These are phyloP conservation scores for Thysanoteuthis rhombus DNA, from an alignment of 2,888 invertebrate species.

Conservation along the genomic window DNA sequence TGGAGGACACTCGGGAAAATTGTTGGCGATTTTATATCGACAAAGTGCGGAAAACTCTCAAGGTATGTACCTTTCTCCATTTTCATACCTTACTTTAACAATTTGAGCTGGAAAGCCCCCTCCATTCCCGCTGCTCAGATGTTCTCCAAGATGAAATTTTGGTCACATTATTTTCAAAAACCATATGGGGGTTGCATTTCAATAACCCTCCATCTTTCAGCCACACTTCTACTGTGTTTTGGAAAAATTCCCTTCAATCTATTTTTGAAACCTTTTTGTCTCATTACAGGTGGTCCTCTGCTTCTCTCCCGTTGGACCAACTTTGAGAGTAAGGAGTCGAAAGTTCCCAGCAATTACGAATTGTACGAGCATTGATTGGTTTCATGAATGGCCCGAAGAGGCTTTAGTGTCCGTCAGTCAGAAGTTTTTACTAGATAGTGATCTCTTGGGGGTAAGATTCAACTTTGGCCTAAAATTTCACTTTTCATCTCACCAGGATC, in stretches of 20 bases:
- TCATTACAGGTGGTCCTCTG: constrained; percentile 85
- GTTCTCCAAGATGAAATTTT: too few species aligned
- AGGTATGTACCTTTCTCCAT: constrained; percentile 53
- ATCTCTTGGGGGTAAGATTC: constrained; percentile 78
- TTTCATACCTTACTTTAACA: too few species aligned
- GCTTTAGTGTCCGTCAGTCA: constrained; percentile 92
- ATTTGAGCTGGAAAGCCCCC: too few species aligned
- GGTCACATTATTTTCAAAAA: too few species aligned
- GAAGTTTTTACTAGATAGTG: constrained; percentile 84
- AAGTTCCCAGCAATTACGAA: constrained; percentile 97
- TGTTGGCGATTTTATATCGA: constrained; percentile 99
- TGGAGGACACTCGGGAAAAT: constrained; percentile 91
- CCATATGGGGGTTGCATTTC: too few species aligned
- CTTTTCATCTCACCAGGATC: neutral
- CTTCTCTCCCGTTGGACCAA: constrained; percentile 96
- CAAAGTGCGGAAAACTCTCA: constrained; percentile 81
- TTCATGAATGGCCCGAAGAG: constrained; percentile 98
- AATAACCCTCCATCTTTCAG: too few species aligned
- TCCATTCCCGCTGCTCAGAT: neutral
- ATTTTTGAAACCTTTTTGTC: neutral
- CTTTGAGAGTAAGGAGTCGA: constrained; percentile 86
- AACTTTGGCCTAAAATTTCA: neutral
- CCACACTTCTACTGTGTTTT: too few species aligned
- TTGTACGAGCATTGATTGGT: constrained; percentile 96
- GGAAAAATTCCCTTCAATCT: too few species aligned